Conservation (phyloP, 2,888 invertebrate species). For the Acronicta alni region DNA sequence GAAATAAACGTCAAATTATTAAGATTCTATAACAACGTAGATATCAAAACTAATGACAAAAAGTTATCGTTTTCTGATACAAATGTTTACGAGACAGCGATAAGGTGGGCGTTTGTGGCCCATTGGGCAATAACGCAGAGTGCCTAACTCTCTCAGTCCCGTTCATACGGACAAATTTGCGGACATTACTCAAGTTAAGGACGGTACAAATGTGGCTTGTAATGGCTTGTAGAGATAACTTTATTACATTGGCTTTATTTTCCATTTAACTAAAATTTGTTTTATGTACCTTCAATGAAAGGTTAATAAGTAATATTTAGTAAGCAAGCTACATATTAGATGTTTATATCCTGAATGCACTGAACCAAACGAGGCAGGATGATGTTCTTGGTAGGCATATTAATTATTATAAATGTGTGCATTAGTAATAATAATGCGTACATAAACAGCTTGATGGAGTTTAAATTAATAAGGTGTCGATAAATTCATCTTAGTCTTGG, state of each 20-base stretch:
- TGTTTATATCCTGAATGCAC: no score
- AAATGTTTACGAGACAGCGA: conserved; percentile 35
- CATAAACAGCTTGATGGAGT: no score
- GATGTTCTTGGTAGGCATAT: no score
- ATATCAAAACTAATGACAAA: conserved; percentile 20
- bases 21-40: background rate
- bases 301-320: no score
- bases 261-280: background rate
- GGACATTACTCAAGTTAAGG: conserved; percentile 15
- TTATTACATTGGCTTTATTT: background rate
- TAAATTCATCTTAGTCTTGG: no score
- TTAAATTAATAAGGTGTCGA: no score
- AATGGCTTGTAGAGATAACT: conserved; percentile 5
- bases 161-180: conserved; percentile 19
- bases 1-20: no score
- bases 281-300: no score
- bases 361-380: no score
- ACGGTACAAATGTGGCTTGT: conserved; percentile 2
- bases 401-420: no score
- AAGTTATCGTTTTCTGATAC: conserved; percentile 34
- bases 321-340: no score
- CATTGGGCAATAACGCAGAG: conserved; percentile 5
- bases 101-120: conserved; percentile 15
- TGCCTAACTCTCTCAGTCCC: background rate
- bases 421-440: no score